A percentile compares a stretch with the other conserved stretches of the same genome.
phyloP scores from a whole-genome alignment of 2,888 invertebrate genomes.

The Dione juno region DNA sequence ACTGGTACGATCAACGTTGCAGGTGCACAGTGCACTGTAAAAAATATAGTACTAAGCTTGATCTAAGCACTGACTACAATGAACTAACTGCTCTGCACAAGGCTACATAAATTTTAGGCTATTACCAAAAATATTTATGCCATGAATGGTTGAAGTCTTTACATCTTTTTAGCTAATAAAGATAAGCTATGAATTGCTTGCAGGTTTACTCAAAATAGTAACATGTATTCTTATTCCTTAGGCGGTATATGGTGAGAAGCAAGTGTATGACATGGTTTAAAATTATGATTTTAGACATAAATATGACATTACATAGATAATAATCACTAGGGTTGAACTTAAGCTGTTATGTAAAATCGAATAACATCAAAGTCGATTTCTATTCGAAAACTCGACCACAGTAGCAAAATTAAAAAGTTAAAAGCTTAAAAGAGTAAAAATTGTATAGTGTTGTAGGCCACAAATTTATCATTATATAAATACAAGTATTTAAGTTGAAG shows the following conservation, averaged over 20 bases:
- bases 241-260: background rate
- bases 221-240: background rate
- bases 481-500: too few species aligned
- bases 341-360: background rate
- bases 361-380: background rate
- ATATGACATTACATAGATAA: conserved; percentile 5
- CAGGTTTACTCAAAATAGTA: background rate
- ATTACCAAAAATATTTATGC: conserved; percentile 17
- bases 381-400: background rate
- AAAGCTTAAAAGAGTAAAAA: too few species aligned
- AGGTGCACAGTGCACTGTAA: conserved; percentile 33
- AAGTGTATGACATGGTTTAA: background rate
- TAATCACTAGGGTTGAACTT: background rate
- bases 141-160: conserved; percentile 4
- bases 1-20: conserved; percentile 23
- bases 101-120: conserved; percentile 5
- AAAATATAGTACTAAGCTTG: conserved; percentile 20
- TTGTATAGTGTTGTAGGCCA: too few species aligned
- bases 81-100: conserved; percentile 20
- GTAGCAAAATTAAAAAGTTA: background rate
- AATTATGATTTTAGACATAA: background rate
- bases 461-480: too few species aligned
- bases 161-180: conserved; percentile 10
- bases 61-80: conserved; percentile 26
- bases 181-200: background rate